Evolutionary conservation across 35 echinoderm and acorn worm species (phyloP), one percentile per base, ranked within the genome.

Genomic region (Apostichopus californicus): DNA sequence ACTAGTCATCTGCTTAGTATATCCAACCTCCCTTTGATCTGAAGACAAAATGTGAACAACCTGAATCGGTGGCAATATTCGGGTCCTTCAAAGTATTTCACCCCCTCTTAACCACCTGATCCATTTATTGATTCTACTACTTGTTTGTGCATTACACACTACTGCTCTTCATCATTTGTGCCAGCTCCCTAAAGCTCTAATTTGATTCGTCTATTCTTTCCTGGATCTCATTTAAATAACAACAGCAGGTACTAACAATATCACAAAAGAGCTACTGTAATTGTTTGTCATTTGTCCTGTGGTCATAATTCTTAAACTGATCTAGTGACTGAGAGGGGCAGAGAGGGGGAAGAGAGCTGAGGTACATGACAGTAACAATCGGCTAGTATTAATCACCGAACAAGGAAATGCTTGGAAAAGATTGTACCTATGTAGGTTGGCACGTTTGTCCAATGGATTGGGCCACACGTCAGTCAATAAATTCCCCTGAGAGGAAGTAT

Each of bases 121-220:
- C 52, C 80, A 83, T 34, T 34, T 83, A 83, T 83, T 83, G 80
- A 83, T 83, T 83, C 80, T 55, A 10, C 46, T 46, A 17, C 34
- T 83, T 83, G 80, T 83, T 83, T 83, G 80, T 83, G 80, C 80
- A 83, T 46, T 83, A 83, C 80, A 83, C 80, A 83, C 80, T 22
- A n/a, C 52, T 68, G 11, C 64, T 68, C 64, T 14, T 46, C 34
- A 46, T 46, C 34, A 46, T 46, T 68, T 68, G 64, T 68, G 64
- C 64, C 64, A 14, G 11, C 5, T 68, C 4, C 64, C 64, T 46
- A 46, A n/a, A n/a, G 18, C 11, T 68, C 64, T 68, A 68, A 68
- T 68, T 68, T 68, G 64, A 68, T 68, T 68, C 64, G 18, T 68
- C 64, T 18, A 68, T 68, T 68, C 64, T 68, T 68, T 18, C 64